Evolutionary conservation across 2,888 invertebrate species (phyloP).

Genomic region (Odontocolon sp.): DNA sequence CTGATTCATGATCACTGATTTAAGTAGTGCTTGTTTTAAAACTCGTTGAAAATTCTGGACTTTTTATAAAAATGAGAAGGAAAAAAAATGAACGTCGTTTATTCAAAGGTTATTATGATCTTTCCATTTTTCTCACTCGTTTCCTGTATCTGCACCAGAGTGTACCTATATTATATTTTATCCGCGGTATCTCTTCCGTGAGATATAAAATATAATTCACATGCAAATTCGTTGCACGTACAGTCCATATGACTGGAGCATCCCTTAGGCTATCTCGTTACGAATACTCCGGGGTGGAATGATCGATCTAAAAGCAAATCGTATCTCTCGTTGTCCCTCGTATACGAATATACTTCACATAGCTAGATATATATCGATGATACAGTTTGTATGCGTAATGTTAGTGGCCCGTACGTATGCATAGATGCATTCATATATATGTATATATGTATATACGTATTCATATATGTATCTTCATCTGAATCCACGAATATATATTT

Average conservation of each 20-base stretch:
- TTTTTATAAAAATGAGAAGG: too few relatives aligned
- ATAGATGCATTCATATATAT: constrained; percentile 37
- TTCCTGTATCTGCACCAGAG: not conserved
- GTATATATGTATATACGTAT: constrained; percentile 37
- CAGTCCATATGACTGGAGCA: constrained; percentile 35
- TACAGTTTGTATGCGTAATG: constrained; percentile 22
- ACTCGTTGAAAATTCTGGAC: too few relatives aligned
- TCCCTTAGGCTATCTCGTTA: constrained; percentile 44
- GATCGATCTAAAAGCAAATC: constrained; percentile 58
- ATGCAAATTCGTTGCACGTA: constrained; percentile 49
- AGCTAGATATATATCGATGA: constrained; percentile 3
- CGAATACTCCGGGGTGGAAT: constrained; percentile 44
- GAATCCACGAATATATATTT: constrained; percentile 31
- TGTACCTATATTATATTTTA: not conserved
- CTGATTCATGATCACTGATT: not conserved
- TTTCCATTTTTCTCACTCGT: not conserved
- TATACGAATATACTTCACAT: constrained; percentile 11
- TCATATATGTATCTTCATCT: constrained; percentile 14
- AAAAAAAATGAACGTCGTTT: too few relatives aligned
- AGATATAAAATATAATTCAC: constrained; percentile 52
- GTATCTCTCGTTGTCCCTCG: constrained; percentile 33
- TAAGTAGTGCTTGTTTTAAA: too few relatives aligned
- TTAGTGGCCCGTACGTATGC: constrained; percentile 7
- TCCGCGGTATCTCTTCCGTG: constrained; percentile 30
- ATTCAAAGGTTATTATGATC: too few relatives aligned